A percentile compares a stretch with the other conserved stretches of the same genome.
phyloP scores from a whole-genome alignment of 2,113 vertebrate genomes.

The Hystrix cristata region DNA sequence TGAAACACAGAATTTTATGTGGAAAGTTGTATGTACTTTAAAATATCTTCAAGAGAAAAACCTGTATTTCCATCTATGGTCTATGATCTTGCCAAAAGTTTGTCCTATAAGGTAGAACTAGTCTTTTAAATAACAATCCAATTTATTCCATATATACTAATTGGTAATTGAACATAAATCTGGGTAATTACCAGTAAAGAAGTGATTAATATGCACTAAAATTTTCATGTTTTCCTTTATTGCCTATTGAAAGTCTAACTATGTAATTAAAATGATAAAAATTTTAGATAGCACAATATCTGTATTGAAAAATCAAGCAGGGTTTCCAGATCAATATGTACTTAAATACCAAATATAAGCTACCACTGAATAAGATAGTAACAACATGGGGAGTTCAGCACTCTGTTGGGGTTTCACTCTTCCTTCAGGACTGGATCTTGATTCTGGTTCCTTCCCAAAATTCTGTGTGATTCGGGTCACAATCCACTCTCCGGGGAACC shows the following conservation, averaged over 20 bases:
- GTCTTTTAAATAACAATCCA: background rate
- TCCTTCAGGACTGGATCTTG: background rate
- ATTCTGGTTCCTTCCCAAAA: background rate
- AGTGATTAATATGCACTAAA: background rate
- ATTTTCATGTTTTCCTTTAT: background rate
- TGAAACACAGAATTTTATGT: background rate
- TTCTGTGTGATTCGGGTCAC: background rate
- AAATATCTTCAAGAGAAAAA: background rate
- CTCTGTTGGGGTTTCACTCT: background rate
- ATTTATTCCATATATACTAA: background rate
- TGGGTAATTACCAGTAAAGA: background rate
- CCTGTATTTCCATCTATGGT: background rate
- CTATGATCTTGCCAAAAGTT: background rate
- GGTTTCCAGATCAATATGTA: background rate
- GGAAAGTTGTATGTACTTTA: background rate
- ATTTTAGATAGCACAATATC: background rate
- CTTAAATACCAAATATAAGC: background rate
- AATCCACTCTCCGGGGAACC: background rate
- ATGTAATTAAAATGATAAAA: background rate
- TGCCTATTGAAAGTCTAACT: conserved; percentile 25
- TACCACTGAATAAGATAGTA: background rate
- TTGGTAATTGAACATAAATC: background rate
- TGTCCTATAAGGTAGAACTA: background rate
- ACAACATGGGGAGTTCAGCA: background rate
- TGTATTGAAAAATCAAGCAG: conserved; percentile 41